Evolutionary conservation across 2,113 vertebrate species (phyloP).

Genomic region (Cavia aperea): DNA sequence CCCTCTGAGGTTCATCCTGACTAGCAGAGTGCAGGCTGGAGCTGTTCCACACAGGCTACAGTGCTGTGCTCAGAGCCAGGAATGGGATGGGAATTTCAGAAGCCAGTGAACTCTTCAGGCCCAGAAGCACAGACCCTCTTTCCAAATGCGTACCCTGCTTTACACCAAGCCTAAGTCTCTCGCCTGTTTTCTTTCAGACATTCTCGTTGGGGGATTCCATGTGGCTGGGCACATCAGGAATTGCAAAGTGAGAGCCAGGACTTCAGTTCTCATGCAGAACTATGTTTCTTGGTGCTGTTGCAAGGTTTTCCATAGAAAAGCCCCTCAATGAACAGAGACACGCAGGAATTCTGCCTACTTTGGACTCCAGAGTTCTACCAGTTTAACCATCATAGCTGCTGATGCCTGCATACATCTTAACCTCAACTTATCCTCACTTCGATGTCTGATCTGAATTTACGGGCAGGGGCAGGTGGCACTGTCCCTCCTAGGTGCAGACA

Average conservation of each 20-base stretch:
- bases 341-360: constrained; percentile 26
- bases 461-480: not conserved
- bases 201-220: constrained; percentile 27
- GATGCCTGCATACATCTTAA: not conserved
- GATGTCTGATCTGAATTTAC: not conserved
- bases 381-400: not conserved
- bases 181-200: constrained; percentile 2
- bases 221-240: constrained; percentile 29
- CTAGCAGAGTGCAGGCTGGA: not conserved
- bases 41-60: not conserved
- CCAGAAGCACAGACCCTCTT: constrained; percentile 9
- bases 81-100: not conserved
- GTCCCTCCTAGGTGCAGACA: not conserved
- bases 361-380: not conserved
- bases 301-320: constrained; percentile 28
- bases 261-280: constrained; percentile 46
- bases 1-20: constrained; percentile 33
- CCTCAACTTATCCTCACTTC: not conserved
- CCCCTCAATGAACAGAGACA: constrained; percentile 30
- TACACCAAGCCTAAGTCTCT: constrained; percentile 7
- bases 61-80: not conserved
- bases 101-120: not conserved
- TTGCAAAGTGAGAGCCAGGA: not conserved
- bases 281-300: constrained; percentile 31
- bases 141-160: not conserved